Evolutionary conservation across 2,797 vertebrate genomes (phyloP).

Genomic region (Lepilemur ruficaudatus): DNA sequence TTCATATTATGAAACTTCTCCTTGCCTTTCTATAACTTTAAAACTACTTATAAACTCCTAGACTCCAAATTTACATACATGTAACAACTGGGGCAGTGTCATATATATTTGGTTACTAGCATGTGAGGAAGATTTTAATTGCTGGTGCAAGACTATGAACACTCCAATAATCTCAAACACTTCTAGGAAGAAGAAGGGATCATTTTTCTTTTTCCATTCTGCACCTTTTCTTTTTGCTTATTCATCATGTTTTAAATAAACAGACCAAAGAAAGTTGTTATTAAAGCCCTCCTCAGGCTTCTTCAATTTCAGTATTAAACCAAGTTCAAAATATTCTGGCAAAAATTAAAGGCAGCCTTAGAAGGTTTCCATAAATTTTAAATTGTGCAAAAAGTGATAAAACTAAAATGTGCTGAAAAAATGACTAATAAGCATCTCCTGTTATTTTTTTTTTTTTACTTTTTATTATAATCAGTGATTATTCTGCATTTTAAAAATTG

Average conservation of each 20-base stretch:
- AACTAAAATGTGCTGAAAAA: slow-evolving; percentile 62
- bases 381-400: slow-evolving; percentile 67
- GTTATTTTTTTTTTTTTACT: slow-evolving; percentile 23
- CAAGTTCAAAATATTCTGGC: slow-evolving; percentile 74
- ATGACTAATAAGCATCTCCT: slow-evolving; percentile 48
- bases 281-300: slow-evolving; percentile 65
- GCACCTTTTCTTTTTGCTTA: slow-evolving; percentile 76
- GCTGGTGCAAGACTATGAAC: slow-evolving; percentile 20
- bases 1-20: not conserved
- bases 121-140: slow-evolving; percentile 40
- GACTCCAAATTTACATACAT: not conserved
- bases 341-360: slow-evolving; percentile 73
- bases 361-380: slow-evolving; percentile 70
- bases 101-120: not conserved
- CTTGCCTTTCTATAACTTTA: not conserved
- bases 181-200: slow-evolving; percentile 65
- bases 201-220: slow-evolving; percentile 70
- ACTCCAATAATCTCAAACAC: slow-evolving; percentile 48
- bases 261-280: slow-evolving; percentile 70
- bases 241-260: slow-evolving; percentile 78
- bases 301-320: slow-evolving; percentile 72
- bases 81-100: not conserved
- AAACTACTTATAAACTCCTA: not conserved
- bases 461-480: slow-evolving; percentile 46
- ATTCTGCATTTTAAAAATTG: slow-evolving; percentile 40